Evolutionary conservation across 2,113 vertebrate genomes (phyloP), one percentile per base, ranked within the genome.

Genomic region (Limnothrissa miodon): DNA sequence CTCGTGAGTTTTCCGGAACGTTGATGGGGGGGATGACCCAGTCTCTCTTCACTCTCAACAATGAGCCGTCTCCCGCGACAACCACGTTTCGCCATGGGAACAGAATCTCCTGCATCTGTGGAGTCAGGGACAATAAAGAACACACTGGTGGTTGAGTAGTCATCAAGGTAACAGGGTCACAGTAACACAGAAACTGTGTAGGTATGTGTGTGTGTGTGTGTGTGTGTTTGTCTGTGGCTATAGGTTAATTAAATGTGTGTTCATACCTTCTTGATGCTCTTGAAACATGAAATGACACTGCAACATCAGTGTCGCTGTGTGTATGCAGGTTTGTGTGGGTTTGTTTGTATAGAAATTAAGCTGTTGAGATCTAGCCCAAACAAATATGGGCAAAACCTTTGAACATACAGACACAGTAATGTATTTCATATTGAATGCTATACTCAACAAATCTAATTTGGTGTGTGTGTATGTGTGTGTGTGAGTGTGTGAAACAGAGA

Each of bases 11-110:
- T 92, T 99, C 98, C 1, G 97, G 96, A 83, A 99, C 95, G 86
- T 98, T 99, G 95, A 99, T 98, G 79, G 98, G 97, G 79, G 98
- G 98, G 91, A 99, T 99, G 93, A 99, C 98, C 98, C 98, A 99
- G 92, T 99, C 98, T 93, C 98, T 97, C 94, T 99, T 99, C 91
- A 97, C 95, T 56, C 98, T 95, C 89, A 95, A 96, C 74, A 99
- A 91, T 88, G 92, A 90, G 78, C 96, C 94, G 87, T 92, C 93
- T 45, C 95, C 93, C 91, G 94, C 93, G 87, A 91, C 93, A 88
- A 93, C 91, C 83, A 90, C 15, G 62, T 91, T 90, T 91, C 91
- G 95, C 92, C 92, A 94, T 83, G 97, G 97, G 94, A 99, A 98
- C 92, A 96, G 0, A 78, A 98, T 96, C 89, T 97, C 95, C 92